These are phyloP conservation scores for Rhinogobio ventralis DNA, from an alignment of 2,797 vertebrate genomes.

Conservation along the genomic window DNA sequence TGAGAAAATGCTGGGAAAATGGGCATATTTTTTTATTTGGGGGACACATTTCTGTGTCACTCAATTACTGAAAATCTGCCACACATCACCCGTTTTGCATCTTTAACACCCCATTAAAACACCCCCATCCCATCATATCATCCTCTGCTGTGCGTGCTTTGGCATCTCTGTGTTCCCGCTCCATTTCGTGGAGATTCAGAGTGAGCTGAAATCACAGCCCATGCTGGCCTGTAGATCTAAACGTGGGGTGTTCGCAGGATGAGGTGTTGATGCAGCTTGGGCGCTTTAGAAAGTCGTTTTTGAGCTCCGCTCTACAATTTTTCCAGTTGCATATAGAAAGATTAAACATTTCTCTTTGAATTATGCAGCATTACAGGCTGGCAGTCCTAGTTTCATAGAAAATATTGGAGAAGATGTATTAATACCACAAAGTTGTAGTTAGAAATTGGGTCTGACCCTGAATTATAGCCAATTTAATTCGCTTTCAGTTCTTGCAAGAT, in stretches of 20 bases:
- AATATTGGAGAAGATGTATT: not conserved
- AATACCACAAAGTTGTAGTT: not conserved
- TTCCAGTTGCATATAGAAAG: slow-evolving; percentile 18
- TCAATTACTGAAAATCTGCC: not conserved
- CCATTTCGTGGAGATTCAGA: not conserved
- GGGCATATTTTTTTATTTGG: too few species aligned
- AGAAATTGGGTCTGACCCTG: not conserved
- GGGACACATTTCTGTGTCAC: not conserved
- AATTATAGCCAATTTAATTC: not conserved
- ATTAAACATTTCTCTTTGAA: slow-evolving; percentile 24
- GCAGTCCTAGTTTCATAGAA: not conserved
- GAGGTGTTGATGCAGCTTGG: slow-evolving; percentile 46
- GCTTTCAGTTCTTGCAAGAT: not conserved
- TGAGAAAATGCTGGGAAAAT: not conserved
- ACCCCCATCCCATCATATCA: slow-evolving; percentile 3
- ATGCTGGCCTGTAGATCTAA: slow-evolving; percentile 26
- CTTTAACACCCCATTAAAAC: not conserved
- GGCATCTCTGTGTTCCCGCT: not conserved
- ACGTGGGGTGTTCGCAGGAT: slow-evolving; percentile 10
- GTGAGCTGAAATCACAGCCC: slow-evolving; percentile 24
- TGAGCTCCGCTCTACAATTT: not conserved
- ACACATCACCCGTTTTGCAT: not conserved
- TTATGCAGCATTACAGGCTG: slow-evolving; percentile 24
- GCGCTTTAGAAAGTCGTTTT: slow-evolving; percentile 15
- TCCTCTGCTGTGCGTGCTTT: not conserved